phyloP scores from a whole-genome alignment of 2,113 vertebrate genomes.

The Neofelis nebulosa region DNA sequence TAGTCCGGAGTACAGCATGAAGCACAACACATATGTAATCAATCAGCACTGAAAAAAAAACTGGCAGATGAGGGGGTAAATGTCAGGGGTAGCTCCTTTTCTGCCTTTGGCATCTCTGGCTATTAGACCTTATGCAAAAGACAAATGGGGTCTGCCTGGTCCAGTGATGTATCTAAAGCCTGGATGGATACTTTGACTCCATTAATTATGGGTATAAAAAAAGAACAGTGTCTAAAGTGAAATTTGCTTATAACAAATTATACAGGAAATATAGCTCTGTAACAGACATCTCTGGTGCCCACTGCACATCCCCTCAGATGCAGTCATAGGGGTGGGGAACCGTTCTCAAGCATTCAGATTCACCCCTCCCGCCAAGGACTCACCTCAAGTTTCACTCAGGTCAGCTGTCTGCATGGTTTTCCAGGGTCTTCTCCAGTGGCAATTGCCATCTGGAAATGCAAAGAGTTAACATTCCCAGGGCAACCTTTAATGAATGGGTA shows the following conservation, averaged over 20 bases:
- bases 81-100: neutral
- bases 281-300: fast-evolving
- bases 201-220: neutral
- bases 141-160: neutral
- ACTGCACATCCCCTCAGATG: fast-evolving
- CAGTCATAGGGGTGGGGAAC: fast-evolving
- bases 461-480: neutral
- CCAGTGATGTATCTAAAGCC: neutral
- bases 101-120: neutral
- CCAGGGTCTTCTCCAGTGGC: neutral
- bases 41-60: neutral
- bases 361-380: neutral
- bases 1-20: neutral
- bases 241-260: neutral
- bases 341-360: neutral
- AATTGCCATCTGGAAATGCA: neutral
- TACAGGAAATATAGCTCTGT: fast-evolving
- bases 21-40: fast-evolving
- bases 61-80: neutral
- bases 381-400: neutral
- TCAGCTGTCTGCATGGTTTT: neutral
- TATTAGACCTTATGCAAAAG: neutral
- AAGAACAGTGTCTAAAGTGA: neutral
- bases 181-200: neutral
- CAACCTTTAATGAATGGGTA: fast-evolving